Evolutionary conservation across 2,888 invertebrate species (phyloP).

Genomic region (Aphrophora alni): DNA sequence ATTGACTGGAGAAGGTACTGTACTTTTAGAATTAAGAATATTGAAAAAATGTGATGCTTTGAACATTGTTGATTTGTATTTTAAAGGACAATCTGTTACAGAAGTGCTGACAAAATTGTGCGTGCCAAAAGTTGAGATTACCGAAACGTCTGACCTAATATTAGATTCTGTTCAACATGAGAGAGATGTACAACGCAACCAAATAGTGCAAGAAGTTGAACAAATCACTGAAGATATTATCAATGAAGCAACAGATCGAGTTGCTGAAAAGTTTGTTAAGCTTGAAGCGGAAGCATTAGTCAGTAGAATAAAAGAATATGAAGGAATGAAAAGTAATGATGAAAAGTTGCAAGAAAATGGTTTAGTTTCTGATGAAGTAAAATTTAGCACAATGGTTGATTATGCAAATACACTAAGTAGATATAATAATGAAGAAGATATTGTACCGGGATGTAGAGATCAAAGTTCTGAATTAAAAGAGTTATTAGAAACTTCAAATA

Average conservation of each 20-base stretch:
- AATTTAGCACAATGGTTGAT: not conserved
- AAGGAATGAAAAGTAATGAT: not conserved
- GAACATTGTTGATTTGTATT: slow-evolving; percentile 21
- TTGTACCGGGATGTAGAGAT: not conserved
- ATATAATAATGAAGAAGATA: not conserved
- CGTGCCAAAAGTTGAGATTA: not conserved
- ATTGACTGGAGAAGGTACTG: slow-evolving; percentile 60
- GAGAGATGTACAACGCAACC: not conserved
- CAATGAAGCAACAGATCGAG: not conserved
- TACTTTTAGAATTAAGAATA: slow-evolving; percentile 20
- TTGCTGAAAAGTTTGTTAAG: not conserved
- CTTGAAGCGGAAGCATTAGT: not conserved
- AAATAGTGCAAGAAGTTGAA: not conserved
- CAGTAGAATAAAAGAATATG: not conserved
- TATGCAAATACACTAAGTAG: not conserved
- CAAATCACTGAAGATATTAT: slow-evolving; percentile 18
- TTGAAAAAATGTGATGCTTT: slow-evolving; percentile 20
- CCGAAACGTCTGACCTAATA: slow-evolving; percentile 15
- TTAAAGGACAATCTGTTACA: slow-evolving; percentile 30
- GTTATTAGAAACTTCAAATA: no score
- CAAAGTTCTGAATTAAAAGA: no score
- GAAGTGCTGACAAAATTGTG: not conserved
- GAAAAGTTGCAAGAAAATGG: no score
- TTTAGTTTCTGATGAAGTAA: not conserved
- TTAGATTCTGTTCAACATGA: not conserved